phyloP scores from a whole-genome alignment of 2,113 vertebrate species.

The Danio rerio region GRCz12tu NC_133182.1:31372001-31372500 shows the following conservation, averaged over 20 bases:
- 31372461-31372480: constrained; percentile 30
- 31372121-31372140: constrained; percentile 14
- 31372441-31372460: constrained; percentile 44
- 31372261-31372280: not conserved
- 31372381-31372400: not conserved
- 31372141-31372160: constrained; percentile 1
- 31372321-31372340: constrained; percentile 24
- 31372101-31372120: constrained; percentile 35
- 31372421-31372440: constrained; percentile 19
- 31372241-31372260: constrained; percentile 2
- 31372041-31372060: constrained; percentile 44
- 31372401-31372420: constrained; percentile 29
- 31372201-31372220: constrained; percentile 11
- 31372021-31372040: constrained; percentile 26
- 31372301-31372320: constrained; percentile 27
- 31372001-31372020: constrained; percentile 41
- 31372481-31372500: not conserved
- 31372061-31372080: constrained; percentile 49
- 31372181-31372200: constrained; percentile 24
- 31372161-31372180: constrained; percentile 24
- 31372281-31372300: not conserved
- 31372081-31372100: constrained; percentile 32
- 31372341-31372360: not conserved
- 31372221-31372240: constrained; percentile 13
- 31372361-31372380: not conserved